Conservation (phyloP, 1,140 invertebrate species). For the Trinorchestia longiramus region DNA sequence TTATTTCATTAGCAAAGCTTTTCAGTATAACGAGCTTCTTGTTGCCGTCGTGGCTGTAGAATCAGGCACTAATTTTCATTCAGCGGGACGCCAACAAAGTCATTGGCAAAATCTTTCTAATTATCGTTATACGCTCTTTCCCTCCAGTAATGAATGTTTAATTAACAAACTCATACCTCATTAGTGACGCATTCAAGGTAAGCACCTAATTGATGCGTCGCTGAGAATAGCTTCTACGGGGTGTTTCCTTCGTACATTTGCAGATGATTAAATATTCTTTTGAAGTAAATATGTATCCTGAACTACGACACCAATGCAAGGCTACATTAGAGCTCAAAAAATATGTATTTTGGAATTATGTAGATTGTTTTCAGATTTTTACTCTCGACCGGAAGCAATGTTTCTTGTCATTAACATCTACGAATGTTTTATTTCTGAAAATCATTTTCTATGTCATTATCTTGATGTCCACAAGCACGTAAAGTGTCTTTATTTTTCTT, state of each 20-base stretch:
- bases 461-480: no score
- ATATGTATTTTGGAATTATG: no score
- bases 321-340: no score
- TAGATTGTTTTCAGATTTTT: no score
- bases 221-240: neutral
- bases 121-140: no score
- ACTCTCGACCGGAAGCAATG: no score
- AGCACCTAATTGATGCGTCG: neutral
- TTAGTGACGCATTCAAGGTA: neutral
- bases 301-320: no score
- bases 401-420: no score
- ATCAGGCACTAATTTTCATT: neutral
- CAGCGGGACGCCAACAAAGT: neutral
- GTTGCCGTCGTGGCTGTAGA: neutral
- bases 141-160: neutral
- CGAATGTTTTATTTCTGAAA: no score
- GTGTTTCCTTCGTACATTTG: neutral
- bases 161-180: neutral
- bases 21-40: neutral
- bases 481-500: no score
- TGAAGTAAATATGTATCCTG: no score
- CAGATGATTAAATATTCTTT: neutral
- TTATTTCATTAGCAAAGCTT: neutral
- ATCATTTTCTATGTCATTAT: no score
- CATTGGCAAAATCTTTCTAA: neutral